Percentiles rank a stretch among this genome's conserved stretches.
Evolutionary conservation across 1,140 invertebrate species (phyloP).

Genomic region (Bombyx mandarina): DNA sequence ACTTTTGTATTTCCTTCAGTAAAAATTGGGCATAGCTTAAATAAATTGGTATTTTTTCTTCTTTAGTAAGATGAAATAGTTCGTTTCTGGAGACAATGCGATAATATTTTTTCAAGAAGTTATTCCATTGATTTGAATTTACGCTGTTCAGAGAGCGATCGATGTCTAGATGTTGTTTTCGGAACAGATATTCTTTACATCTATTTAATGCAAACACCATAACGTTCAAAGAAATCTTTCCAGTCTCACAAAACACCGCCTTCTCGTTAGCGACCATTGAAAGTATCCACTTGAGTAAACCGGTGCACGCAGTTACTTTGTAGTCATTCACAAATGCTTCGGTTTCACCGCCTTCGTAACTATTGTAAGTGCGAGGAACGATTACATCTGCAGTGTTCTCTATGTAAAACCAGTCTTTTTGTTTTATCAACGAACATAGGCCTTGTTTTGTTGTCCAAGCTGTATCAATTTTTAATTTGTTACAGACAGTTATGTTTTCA

Average conservation of each 20-base stretch:
- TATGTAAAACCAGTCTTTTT: constrained; percentile 74
- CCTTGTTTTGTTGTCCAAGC: constrained; percentile 76
- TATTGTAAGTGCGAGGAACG: constrained; percentile 72
- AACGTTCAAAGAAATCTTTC: constrained; percentile 62
- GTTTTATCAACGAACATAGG: constrained; percentile 72
- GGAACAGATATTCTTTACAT: constrained; percentile 69
- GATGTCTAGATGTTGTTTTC: constrained; percentile 69
- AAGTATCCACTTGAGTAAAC: constrained; percentile 83
- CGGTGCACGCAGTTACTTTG: constrained; percentile 86
- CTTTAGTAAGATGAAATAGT: constrained; percentile 51
- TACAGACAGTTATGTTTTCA: constrained; percentile 63
- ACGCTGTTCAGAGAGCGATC: constrained; percentile 52
- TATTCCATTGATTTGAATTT: constrained; percentile 76
- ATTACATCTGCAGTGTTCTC: constrained; percentile 71
- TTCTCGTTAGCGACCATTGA: constrained; percentile 54
- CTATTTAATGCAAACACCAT: constrained; percentile 73
- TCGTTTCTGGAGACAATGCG: constrained; percentile 54
- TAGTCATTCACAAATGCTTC: constrained; percentile 73
- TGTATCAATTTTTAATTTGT: constrained; percentile 70
- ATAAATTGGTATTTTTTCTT: constrained; percentile 66
- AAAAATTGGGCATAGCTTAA: constrained; percentile 70
- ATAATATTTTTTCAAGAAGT: constrained; percentile 76
- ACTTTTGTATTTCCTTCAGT: constrained; percentile 73
- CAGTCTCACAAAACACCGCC: constrained; percentile 53
- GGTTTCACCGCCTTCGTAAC: constrained; percentile 62